A percentile compares a stretch with the other conserved stretches of the same genome.
Conservation (phyloP, 2,888 invertebrate genomes). For the Clepsis dumicolana region DNA sequence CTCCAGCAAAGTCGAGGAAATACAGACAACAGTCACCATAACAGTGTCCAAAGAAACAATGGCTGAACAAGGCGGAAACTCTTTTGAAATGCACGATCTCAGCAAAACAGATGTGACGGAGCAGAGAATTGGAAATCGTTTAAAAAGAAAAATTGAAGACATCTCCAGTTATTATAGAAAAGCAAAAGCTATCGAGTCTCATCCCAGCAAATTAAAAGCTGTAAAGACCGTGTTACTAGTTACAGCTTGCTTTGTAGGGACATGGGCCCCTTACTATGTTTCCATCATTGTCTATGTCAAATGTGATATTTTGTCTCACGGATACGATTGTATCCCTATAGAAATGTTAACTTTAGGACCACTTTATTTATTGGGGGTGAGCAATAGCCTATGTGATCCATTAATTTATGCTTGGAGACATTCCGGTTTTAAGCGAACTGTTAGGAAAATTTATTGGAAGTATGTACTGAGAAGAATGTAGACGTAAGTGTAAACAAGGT, state of each 20-base stretch:
- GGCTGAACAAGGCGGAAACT: constrained; percentile 44
- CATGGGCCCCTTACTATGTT: constrained; percentile 87
- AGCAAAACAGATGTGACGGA: constrained; percentile 48
- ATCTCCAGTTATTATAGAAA: constrained; percentile 51
- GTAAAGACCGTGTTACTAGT: constrained; percentile 86
- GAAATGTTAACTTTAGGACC: constrained; percentile 84
- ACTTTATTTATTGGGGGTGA: constrained; percentile 83
- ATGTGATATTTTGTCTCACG: constrained; percentile 71
- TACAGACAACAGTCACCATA: constrained; percentile 55
- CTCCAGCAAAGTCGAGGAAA: constrained; percentile 50
- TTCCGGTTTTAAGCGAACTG: constrained; percentile 83
- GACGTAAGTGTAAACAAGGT: background rate
- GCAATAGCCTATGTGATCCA: constrained; percentile 86
- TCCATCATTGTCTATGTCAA: constrained; percentile 81
- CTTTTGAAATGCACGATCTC: constrained; percentile 49
- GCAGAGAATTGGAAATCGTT: constrained; percentile 44
- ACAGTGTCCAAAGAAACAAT: constrained; percentile 54
- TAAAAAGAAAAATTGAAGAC: constrained; percentile 49
- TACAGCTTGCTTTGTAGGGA: constrained; percentile 83
- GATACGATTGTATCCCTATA: constrained; percentile 76
- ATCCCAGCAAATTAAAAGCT: constrained; percentile 84
- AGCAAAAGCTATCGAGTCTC: constrained; percentile 50
- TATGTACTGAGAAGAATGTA: constrained; percentile 51
- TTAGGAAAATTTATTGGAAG: constrained; percentile 68
- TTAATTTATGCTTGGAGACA: constrained; percentile 88